Evolutionary conservation across 2,113 vertebrate species (phyloP), one percentile per base, ranked within the genome.

Genomic region (Brienomyrus brachyistius): DNA sequence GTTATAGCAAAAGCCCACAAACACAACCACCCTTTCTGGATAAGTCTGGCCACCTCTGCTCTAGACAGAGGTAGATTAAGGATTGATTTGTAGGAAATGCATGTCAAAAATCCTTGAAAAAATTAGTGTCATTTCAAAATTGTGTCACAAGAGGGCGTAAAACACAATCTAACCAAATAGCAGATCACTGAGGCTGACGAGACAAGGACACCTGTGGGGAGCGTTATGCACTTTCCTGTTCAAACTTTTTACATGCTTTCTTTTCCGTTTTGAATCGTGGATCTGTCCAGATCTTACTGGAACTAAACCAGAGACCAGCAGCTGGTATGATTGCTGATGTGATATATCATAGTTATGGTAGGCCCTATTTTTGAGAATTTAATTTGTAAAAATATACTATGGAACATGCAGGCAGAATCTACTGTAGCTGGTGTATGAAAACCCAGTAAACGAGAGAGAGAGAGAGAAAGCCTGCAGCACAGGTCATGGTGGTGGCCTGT

Each of bases 51-150:
- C 54, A 56, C 19, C 54, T 5, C 5, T 23, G 5, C 54, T 19
- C 54, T 56, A 80, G 74, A 7, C 40, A 7, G 17, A 21, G 54
- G 2, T 21, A 82, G 15, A 43, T 5, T 17, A 82, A 40, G 19
- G 2, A 13, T 31, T 43, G 11, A 0, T 82, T 23, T 82, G 9
- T 47, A 19, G 43, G 17, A 82, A 47, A 40, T 45, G 7, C 77
- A 45, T 21, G 40, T 56, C 5, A 21, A 54, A 35, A 45, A 45
- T 82, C 6, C 43, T 82, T 43, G 40, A 82, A 13, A 10, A 86
- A 51, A 40, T 77, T n/a, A 43, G 66, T 93, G 93, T 87, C 91
- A 88, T 94, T 91, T 89, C 52, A 52, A 47, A 52, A 86, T 48
- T 2, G 66, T 31, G 86, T 6, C 92, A 91, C 86, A 66, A 62